phyloP scores from a whole-genome alignment of 2,797 vertebrate genomes.

The Sarcophilus harrisii region DNA sequence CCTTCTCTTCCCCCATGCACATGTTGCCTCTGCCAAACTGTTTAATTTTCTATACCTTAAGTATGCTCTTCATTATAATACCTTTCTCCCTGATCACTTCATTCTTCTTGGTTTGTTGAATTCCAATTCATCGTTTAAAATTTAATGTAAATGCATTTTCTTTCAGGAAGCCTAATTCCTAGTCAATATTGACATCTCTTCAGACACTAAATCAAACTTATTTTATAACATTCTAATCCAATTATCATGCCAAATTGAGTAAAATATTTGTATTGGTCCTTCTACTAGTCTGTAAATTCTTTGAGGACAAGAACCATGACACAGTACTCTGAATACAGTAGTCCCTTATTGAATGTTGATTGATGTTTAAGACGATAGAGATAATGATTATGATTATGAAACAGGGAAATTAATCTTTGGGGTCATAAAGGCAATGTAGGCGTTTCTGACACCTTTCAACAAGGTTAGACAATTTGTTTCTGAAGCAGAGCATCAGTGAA shows the following conservation, averaged over 20 bases:
- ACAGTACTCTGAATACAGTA: neutral
- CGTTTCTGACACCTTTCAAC: neutral
- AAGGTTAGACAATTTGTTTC: neutral
- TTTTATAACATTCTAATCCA: neutral
- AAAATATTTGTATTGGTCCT: neutral
- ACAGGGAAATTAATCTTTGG: neutral
- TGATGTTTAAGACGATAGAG: neutral
- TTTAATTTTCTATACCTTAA: neutral
- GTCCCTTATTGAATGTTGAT: neutral
- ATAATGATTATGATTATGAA: neutral
- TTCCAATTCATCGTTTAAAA: neutral
- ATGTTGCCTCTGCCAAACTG: neutral
- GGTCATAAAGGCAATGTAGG: neutral
- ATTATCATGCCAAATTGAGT: neutral
- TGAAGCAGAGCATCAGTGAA: neutral
- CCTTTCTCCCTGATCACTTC: neutral
- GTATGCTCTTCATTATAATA: neutral
- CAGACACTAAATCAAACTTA: neutral
- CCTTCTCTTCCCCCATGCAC: neutral
- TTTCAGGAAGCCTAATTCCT: neutral
- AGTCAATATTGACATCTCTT: neutral
- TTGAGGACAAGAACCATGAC: neutral
- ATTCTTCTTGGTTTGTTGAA: neutral
- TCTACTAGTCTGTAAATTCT: neutral
- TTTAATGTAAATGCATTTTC: neutral